Evolutionary conservation across 2,888 invertebrate species (phyloP), one percentile per base, ranked within the genome.

Genomic region (Cantharis flavilabris): DNA sequence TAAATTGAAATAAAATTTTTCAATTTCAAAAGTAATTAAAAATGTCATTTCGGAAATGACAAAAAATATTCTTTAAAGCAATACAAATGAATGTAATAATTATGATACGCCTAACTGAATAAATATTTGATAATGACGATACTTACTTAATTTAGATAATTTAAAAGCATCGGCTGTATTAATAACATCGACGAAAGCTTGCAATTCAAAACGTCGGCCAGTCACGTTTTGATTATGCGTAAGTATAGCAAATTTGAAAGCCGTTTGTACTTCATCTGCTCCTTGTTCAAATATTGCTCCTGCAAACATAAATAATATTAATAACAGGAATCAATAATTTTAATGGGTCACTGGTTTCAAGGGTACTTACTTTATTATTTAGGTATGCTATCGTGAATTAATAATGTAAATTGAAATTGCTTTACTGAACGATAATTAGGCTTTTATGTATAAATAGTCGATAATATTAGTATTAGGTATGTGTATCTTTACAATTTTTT

Each of bases 141-240:
- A 95, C 97, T 94, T 90, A 97, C 97, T 96, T 81, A 97, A 91
- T 85, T 96, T 92, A 67, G 97, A 97, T 78, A 97, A 91, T 88
- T 97, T 97, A 90, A 96, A 97, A 79, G 97, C 96, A 88, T 97
- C 97, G 20, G 96, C 96, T 11, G 97, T 97, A 88, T 97, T 95
- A 88, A 97, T 97, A 85, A 97, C 95, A 87, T 97, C 96, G 70
- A 96, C 96, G 86, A 94, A 96, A 9, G 96, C 96, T 87, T 96
- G 95, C 72, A 97, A 90, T 87, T 97, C 97, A 86, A 97, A 94
- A 65, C 95, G 91, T 73, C 93, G 90, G 49, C 92, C 92, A 78
- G 94, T 94, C 80, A 95, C 93, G 86, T 96, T 96, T 86, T 96
- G 93, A 87, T 96, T 96, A 88, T 97, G 96, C 84, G 94, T 93